Base-by-base conservation (phyloP, 2,888 invertebrate species). In the Eristalis tenax region DNA sequence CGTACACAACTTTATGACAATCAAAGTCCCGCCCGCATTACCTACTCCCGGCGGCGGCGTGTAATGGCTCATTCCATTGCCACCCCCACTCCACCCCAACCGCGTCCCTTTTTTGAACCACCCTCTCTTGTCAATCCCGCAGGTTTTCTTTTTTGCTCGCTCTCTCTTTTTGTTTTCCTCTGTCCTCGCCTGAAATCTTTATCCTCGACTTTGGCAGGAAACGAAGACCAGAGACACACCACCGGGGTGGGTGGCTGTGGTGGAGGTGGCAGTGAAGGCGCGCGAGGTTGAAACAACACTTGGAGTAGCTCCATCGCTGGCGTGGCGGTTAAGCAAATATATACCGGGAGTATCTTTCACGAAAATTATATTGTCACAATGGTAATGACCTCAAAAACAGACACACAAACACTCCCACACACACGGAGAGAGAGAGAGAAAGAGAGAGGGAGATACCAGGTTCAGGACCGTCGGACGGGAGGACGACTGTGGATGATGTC, bases 281-380 rank as follows among this genome's bases (percentile, higher is more conserved):
- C 26, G 26, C 26, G 26, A 59, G 26, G 13, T 8, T 50, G 50
- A 50, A 59, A 59, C n/a, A 13, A 28, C 26, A 59, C 26, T 38
- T 13, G 38, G 35, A 0, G 61, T 40, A 68, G 61, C 56, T 64
- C 26, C 56, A 64, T 75, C 75, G 68, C 65, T 75, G 81, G 68
- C 65, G 75, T 83, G 70, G 78, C 79, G 65, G 75, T 87, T 83
- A 75, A 76, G 68, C 83, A 87, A 83, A 82, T 75, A 65, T 70
- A 87, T 79, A 11, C 59, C 11, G 11, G 59, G 23, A 23, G 59
- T 59, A 59, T 59, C 78, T 43, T 73, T 40, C 71, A 75, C 64
- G 79, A 87, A 83, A 87, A 87, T 87, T 87, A 87, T 80, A 83
- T 69, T 87, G 87, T 87, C 87, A 87, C 87, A 87, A 76, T 83